These are phyloP conservation scores for Nettapus auritus DNA, from an alignment of 2,113 vertebrate species.

Conservation along the genomic window DNA sequence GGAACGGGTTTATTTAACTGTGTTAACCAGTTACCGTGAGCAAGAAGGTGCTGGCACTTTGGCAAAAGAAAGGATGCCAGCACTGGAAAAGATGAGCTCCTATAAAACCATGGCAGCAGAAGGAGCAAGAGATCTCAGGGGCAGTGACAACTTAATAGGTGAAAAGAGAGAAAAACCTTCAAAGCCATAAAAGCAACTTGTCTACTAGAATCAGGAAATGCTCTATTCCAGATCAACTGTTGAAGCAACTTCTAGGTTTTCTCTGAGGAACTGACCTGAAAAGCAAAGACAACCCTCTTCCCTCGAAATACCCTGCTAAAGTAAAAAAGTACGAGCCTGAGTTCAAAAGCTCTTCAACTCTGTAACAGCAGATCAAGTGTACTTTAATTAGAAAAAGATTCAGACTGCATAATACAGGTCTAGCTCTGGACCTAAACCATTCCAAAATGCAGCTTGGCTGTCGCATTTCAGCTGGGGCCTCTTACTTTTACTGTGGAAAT, in stretches of 20 bases:
- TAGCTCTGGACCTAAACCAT: constrained; percentile 4
- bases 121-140: background rate
- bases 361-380: constrained; percentile 40
- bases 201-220: background rate
- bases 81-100: background rate
- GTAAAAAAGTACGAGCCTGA: background rate
- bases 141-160: background rate
- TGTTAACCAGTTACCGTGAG: background rate
- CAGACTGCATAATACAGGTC: background rate
- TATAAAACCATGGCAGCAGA: background rate
- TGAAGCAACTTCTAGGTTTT: background rate
- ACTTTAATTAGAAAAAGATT: constrained; percentile 64
- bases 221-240: background rate
- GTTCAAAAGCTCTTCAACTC: constrained; percentile 36
- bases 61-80: background rate
- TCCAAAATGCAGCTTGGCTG: constrained; percentile 33
- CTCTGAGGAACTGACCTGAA: background rate
- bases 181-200: background rate
- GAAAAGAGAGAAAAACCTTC: background rate
- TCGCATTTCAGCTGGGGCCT: constrained; percentile 42
- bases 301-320: background rate
- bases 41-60: background rate
- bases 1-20: background rate
- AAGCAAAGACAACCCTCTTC: background rate
- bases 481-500: constrained; percentile 53